phyloP scores from a whole-genome alignment of 1,140 invertebrate genomes.

The Lepidostoma basale region DNA sequence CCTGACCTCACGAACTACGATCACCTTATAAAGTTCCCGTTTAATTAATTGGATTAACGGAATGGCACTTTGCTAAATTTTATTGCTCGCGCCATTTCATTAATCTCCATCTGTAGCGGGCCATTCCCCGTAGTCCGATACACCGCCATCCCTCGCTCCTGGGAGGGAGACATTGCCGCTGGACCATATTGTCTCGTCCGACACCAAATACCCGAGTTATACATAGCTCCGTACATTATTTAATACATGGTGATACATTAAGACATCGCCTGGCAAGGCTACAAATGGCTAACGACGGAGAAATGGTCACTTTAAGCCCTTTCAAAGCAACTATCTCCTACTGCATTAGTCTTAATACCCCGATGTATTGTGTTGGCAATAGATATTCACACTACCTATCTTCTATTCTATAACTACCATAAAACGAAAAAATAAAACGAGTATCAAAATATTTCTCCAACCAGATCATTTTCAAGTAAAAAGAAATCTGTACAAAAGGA shows the following conservation, averaged over 20 bases:
- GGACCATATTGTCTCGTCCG: conserved; percentile 7
- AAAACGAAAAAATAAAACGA: no score
- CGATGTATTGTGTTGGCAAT: no score
- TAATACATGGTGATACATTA: background rate
- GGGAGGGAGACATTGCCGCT: conserved; percentile 12
- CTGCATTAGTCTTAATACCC: no score
- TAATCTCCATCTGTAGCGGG: conserved; percentile 17
- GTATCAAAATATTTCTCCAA: no score
- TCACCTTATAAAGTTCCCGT: conserved; percentile 17
- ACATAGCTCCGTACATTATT: background rate
- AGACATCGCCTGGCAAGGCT: background rate
- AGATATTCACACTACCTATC: no score
- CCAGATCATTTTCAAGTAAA: no score
- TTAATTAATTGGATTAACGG: conserved; percentile 19
- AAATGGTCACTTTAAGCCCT: no score
- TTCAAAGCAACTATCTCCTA: no score
- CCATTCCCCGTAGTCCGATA: background rate
- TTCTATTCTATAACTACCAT: no score
- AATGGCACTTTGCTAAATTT: conserved; percentile 24
- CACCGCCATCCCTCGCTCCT: background rate
- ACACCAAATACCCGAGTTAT: background rate
- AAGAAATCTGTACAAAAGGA: no score
- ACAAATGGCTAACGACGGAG: background rate
- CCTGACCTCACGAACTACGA: background rate
- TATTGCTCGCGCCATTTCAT: conserved; percentile 17